phyloP scores from a whole-genome alignment of 2,888 invertebrate species.

The Cantharis nigra region DNA sequence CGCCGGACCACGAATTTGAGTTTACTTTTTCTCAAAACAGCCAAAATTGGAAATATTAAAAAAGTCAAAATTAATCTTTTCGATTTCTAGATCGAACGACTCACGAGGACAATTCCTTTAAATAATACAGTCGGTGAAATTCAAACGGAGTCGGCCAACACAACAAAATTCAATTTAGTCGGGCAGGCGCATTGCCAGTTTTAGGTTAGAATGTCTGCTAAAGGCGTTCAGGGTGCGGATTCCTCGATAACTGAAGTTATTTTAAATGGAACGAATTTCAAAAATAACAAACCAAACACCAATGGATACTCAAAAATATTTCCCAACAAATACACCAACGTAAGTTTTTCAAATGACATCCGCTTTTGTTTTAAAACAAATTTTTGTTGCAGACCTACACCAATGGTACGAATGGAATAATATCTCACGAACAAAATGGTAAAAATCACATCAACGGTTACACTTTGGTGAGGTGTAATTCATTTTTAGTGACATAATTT shows the following conservation, averaged over 20 bases:
- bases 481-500: not conserved
- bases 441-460: slow-evolving; percentile 20
- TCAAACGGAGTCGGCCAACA: not conserved
- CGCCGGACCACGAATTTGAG: not conserved
- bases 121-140: not conserved
- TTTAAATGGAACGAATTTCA: slow-evolving; percentile 33
- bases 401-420: not conserved
- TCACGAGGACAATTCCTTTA: not conserved
- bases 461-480: slow-evolving; percentile 19
- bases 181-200: not conserved
- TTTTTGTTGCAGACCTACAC: not conserved
- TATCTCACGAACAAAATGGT: not conserved
- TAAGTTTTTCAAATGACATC: slow-evolving; percentile 28
- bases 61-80: not conserved
- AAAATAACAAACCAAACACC: slow-evolving; percentile 20
- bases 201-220: slow-evolving; percentile 5
- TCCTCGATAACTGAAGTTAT: slow-evolving; percentile 32
- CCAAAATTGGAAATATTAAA: not conserved
- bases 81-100: not conserved
- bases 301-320: slow-evolving; percentile 31
- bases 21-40: not conserved
- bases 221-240: slow-evolving; percentile 32
- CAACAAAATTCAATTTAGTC: not conserved
- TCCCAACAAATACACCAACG: slow-evolving; percentile 35
- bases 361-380: not conserved